Base-by-base conservation (phyloP, 2,113 vertebrate species). In the Parus major region DNA sequence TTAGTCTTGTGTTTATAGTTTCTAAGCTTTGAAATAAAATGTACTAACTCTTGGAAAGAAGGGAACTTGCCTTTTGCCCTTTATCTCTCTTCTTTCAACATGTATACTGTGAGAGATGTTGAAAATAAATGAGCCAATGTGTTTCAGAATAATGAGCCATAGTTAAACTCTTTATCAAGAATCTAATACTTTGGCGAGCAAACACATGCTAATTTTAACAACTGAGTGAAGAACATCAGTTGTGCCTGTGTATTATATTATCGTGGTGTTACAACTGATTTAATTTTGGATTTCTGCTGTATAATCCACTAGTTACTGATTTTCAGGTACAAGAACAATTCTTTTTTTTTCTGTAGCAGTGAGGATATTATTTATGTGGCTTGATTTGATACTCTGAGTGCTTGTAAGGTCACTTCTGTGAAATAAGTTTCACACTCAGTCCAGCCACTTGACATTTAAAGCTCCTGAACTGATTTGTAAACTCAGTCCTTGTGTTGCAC, bases 371-470 rank as follows among this genome's bases (percentile, higher is more conserved):
- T 83, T 56, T 79, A 15, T 73, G 39, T 88, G 44, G 12, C 80
- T 88, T 9, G 5, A 68, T 73, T 57, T 90, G 75, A 23, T 95
- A 92, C 64, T 88, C 55, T 63, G 55, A 90, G 60, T 86, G 49
- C 65, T 81, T 86, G 64, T 83, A 86, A 95, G 93, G 88, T 97
- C 94, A 93, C 44, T 89, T 39, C 57, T 65, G 46, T 81, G 61
- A 92, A 83, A 21, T 88, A 80, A 68, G 41, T 81, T 94, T 96
- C 46, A 68, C 39, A 75, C 12, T 90, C 3, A 4, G 10, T 89
- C 52, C 81, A 86, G 60, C 60, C 20, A 27, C 60, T 88, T 97
- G 92, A 95, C 64, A 84, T 94, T 94, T 96, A 86, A 83, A 92
- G 64, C 65, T 92, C 68, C 81, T 95, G 52, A 92, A 90, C 25